Evolutionary conservation across 2,113 vertebrate species (phyloP).

Genomic region (Papio anubis): DNA sequence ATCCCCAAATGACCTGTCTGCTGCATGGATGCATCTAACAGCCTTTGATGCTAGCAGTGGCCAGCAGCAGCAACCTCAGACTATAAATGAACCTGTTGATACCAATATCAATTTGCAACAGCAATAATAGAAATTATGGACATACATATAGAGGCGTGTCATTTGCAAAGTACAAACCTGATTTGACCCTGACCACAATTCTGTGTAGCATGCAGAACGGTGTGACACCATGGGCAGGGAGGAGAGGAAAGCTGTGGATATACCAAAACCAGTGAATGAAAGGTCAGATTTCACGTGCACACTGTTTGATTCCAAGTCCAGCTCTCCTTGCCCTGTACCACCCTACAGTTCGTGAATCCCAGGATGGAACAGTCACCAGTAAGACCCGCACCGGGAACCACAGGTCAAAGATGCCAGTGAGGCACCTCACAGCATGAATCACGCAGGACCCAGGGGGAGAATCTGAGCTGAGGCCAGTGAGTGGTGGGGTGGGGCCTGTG

Average conservation of each 20-base stretch:
- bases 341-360: neutral
- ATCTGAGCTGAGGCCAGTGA: neutral
- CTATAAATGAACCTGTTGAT: neutral
- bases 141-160: neutral
- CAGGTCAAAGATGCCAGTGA: neutral
- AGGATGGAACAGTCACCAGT: neutral
- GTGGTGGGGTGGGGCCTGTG: neutral
- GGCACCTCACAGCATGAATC: neutral
- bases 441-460: neutral
- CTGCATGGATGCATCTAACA: neutral
- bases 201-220: neutral
- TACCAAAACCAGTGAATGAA: neutral
- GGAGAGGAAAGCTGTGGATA: neutral
- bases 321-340: fast-evolving
- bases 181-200: neutral
- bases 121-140: neutral
- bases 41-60: neutral
- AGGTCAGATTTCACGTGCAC: neutral
- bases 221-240: fast-evolving
- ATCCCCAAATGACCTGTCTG: neutral
- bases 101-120: neutral
- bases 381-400: neutral
- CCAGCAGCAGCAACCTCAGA: neutral
- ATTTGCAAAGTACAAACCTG: neutral
- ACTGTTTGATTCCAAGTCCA: neutral